Conservation (phyloP, 2,888 invertebrate genomes). For the Trichogramma evanescens region DNA sequence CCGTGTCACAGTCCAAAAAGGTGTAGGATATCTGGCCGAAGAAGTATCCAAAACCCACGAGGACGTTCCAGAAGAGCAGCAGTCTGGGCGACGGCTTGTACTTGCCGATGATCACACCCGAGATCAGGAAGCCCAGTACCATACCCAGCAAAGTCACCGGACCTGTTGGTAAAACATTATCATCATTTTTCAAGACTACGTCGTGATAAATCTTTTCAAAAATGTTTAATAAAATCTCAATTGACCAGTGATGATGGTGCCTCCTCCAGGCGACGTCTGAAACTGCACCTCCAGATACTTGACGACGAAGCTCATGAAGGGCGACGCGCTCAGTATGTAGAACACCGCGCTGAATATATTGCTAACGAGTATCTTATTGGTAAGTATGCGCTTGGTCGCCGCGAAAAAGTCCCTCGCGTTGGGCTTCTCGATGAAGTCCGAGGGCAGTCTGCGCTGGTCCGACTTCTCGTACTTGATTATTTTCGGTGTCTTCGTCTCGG, state of each 20-base stretch:
- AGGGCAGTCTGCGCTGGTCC: not conserved
- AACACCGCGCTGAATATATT: conserved; percentile 62
- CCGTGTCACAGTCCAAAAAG: conserved; percentile 52
- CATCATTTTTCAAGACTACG: not conserved
- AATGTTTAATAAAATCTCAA: not conserved
- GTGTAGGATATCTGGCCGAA: conserved; percentile 52
- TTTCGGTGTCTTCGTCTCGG: conserved; percentile 4
- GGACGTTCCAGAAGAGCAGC: conserved; percentile 58
- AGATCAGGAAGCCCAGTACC: conserved; percentile 55
- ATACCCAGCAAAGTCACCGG: conserved; percentile 55
- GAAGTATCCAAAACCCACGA: conserved; percentile 54
- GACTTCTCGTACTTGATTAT: not conserved
- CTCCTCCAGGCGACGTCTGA: conserved; percentile 57
- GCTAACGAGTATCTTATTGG: conserved; percentile 60
- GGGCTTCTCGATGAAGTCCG: conserved; percentile 22
- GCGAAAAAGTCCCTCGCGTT: conserved; percentile 51
- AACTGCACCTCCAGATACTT: conserved; percentile 73
- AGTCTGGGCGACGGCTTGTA: conserved; percentile 54
- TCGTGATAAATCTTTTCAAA: not conserved
- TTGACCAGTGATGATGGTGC: conserved; percentile 61
- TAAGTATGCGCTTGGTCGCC: conserved; percentile 55
- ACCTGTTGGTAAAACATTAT: conserved; percentile 35
- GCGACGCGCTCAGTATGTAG: conserved; percentile 57
- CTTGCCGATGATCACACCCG: conserved; percentile 57
- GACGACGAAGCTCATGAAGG: conserved; percentile 65